phyloP scores from a whole-genome alignment of 1,140 invertebrate genomes.

The Pogonognathellus flavescens region DNA sequence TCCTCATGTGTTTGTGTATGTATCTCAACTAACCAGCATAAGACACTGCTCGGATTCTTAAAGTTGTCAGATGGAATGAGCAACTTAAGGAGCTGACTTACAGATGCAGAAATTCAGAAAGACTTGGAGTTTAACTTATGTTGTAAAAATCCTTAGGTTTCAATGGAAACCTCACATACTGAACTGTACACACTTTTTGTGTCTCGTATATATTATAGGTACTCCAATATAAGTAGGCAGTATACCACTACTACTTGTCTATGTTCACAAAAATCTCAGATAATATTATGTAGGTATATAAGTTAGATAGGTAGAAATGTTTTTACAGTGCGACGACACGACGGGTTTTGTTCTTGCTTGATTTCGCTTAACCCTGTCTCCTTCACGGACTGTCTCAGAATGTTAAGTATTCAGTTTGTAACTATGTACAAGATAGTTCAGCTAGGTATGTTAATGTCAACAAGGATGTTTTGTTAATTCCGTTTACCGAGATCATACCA shows the following conservation, averaged over 20 bases:
- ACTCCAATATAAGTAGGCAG: too few relatives aligned
- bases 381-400: too few relatives aligned
- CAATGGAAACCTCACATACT: neutral
- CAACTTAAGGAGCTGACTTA: constrained; percentile 15
- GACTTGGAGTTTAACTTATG: neutral
- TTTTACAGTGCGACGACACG: too few relatives aligned
- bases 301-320: too few relatives aligned
- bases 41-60: neutral
- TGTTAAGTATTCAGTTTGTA: too few relatives aligned
- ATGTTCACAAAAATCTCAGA: too few relatives aligned
- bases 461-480: constrained; percentile 4
- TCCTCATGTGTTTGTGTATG: too few relatives aligned
- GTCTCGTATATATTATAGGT: too few relatives aligned
- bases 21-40: neutral
- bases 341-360: neutral
- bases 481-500: neutral
- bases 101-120: constrained; percentile 6
- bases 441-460: constrained; percentile 36
- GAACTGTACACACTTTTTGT: too few relatives aligned
- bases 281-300: too few relatives aligned
- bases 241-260: too few relatives aligned
- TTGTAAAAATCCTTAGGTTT: neutral
- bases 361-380: neutral
- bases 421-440: neutral
- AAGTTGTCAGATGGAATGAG: constrained; percentile 35